Conservation (phyloP, 1,140 invertebrate species). For the Belonocnema kinseyi region DNA sequence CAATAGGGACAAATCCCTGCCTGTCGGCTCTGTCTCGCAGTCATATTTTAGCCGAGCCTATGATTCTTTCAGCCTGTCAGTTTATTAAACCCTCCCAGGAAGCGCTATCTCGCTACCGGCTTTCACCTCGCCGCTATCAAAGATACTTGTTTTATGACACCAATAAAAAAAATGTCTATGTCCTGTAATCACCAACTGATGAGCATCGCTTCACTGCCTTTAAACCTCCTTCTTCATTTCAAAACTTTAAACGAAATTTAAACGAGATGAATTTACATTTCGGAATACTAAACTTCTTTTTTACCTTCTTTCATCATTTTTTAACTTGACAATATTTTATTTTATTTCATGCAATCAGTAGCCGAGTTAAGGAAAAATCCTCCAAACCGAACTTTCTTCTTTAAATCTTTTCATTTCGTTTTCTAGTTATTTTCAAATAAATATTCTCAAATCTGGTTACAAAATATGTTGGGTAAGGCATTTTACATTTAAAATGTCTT, state of each 20-base stretch:
- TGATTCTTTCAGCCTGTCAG: conserved; percentile 47
- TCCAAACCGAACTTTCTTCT: no score
- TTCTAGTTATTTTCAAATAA: no score
- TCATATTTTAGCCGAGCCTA: conserved; percentile 59
- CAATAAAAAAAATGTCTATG: conserved; percentile 19
- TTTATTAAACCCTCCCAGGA: conserved; percentile 47
- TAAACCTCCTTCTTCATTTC: conserved; percentile 35
- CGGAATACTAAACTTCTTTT: background rate
- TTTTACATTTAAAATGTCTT: no score
- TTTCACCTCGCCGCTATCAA: conserved; percentile 12
- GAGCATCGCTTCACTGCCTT: conserved; percentile 43
- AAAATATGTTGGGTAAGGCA: no score
- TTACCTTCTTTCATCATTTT: background rate
- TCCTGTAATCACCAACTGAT: conserved; percentile 26
- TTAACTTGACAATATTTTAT: background rate
- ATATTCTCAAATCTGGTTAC: no score
- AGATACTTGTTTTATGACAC: conserved; percentile 27
- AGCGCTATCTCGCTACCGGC: conserved; percentile 32
- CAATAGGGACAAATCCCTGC: conserved; percentile 48
- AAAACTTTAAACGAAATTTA: background rate
- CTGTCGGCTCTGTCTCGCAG: conserved; percentile 61
- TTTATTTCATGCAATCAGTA: no score
- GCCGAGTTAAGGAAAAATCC: no score
- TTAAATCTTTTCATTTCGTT: no score
- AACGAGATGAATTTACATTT: conserved; percentile 22